A percentile compares a stretch with the other conserved stretches of the same genome.
Conservation (phyloP, 2,888 invertebrate genomes). For the Saturnia japonica region DNA sequence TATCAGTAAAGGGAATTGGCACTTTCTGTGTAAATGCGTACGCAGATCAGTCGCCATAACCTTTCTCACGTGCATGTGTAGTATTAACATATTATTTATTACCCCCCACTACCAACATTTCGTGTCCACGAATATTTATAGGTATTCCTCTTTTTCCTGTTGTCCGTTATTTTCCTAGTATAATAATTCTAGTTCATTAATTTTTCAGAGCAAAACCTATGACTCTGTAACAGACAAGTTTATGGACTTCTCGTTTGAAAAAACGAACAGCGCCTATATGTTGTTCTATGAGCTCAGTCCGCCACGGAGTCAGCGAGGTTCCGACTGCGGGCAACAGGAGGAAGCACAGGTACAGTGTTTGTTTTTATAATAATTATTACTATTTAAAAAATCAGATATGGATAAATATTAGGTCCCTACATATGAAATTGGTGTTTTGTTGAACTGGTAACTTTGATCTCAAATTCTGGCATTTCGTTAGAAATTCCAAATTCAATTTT, state of each 20-base stretch:
- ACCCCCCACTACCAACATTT: background rate
- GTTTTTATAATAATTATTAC: conserved; percentile 4
- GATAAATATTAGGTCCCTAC: no score
- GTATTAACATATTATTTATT: background rate
- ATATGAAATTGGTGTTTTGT: no score
- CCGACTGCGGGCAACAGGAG: conserved; percentile 64
- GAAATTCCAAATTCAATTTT: no score
- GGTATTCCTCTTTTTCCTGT: background rate
- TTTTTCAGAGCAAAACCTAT: conserved; percentile 93
- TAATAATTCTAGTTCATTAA: background rate
- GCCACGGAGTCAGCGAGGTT: conserved; percentile 66
- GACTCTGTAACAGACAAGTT: conserved; percentile 98
- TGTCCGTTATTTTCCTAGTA: background rate
- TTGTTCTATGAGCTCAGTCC: conserved; percentile 94
- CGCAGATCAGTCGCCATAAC: background rate
- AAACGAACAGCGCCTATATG: conserved; percentile 99
- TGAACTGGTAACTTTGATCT: no score
- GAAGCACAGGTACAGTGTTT: conserved; percentile 62
- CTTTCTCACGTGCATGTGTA: background rate
- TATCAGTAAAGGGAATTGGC: background rate
- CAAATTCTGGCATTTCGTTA: no score
- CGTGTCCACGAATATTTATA: background rate
- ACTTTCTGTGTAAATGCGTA: background rate
- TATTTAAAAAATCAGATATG: background rate
- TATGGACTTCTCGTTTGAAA: conserved; percentile 98